Base-by-base conservation (phyloP, 2,113 vertebrate genomes). In the Rousettus leschenaultii region DNA sequence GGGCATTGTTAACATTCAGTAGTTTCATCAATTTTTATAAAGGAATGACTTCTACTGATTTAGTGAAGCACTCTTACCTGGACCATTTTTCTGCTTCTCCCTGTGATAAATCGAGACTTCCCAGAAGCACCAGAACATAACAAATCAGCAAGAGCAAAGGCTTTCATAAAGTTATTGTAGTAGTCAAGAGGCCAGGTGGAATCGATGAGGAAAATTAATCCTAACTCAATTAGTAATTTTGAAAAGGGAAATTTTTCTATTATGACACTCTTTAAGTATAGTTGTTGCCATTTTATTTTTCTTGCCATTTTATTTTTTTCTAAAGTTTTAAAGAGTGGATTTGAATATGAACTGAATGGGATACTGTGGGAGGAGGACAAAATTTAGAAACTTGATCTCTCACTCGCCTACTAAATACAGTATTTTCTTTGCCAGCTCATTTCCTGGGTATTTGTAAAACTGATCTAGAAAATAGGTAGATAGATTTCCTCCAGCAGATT, bases 21-120 rank as follows among this genome's bases (percentile, higher is more conserved):
- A 66, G 90, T 82, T 38, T 40, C 3, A 0, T 12, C n/a, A 75
- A 43, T 0, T 0, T 75, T 59, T 89, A 70, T 86, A 43, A 91
- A 85, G 48, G 7, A 40, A 79, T 77, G 28, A 5, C 35, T 77
- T 80, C 86, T 55, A 43, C 57, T 94, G 91, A 79, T 40, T 87
- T 78, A 92, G 48, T 92, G 45, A 94, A 94, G 91, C 68, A 30
- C 73, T 91, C 28, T 87, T 86, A 91, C 43, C 85, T 93, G 68
- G 38, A 5, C 26, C 48, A 79, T 96, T 94, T 96, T 88, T 59
- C 35, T 90, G 57, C 11, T 83, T 63, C 90, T 33, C 53, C 1
- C 53, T 90, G 38, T 70, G 65, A 82, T 66, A 21, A 59, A 94
- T 26, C 51, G 85, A 82, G 74, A 51, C 40, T 75, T 86, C n/a